Percentiles rank a stretch among this genome's conserved stretches.
Conservation (phyloP, 2,113 vertebrate genomes). For the Oncorhynchus masou region DNA sequence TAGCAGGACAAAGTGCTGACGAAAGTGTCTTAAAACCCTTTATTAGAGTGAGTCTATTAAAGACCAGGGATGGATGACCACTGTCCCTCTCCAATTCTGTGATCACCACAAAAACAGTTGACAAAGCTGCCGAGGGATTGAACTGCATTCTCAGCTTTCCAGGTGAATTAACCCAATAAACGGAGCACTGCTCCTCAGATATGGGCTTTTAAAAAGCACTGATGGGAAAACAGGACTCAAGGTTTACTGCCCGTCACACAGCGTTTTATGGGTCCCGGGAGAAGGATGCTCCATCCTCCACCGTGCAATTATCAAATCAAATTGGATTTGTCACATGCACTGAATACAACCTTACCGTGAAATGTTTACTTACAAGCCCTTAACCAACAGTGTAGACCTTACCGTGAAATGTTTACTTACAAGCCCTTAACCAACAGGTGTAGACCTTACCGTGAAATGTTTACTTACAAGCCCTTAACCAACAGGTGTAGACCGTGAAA, state of each 20-base stretch:
- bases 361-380: too few relatives aligned
- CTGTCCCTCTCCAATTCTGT: not conserved
- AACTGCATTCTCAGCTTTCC: not conserved
- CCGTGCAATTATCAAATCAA: not conserved
- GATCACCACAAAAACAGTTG: not conserved
- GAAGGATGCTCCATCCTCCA: not conserved
- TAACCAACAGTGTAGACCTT: too few relatives aligned
- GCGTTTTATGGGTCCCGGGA: not conserved
- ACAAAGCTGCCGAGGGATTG: not conserved
- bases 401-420: too few relatives aligned
- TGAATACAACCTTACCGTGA: too few relatives aligned
- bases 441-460: too few relatives aligned
- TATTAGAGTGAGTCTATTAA: not conserved
- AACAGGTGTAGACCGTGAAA: too few relatives aligned
- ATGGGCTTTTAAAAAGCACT: not conserved
- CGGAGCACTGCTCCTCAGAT: not conserved
- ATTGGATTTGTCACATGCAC: too few relatives aligned
- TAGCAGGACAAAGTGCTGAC: not conserved
- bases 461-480: too few relatives aligned
- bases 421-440: too few relatives aligned
- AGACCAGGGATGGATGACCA: not conserved
- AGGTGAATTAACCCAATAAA: conserved; percentile 22
- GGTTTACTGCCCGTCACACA: not conserved
- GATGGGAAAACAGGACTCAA: not conserved
- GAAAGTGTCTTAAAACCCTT: not conserved